These are phyloP conservation scores for Alexandromys fortis DNA, from an alignment of 2,113 vertebrate species.

Conservation along the genomic window DNA sequence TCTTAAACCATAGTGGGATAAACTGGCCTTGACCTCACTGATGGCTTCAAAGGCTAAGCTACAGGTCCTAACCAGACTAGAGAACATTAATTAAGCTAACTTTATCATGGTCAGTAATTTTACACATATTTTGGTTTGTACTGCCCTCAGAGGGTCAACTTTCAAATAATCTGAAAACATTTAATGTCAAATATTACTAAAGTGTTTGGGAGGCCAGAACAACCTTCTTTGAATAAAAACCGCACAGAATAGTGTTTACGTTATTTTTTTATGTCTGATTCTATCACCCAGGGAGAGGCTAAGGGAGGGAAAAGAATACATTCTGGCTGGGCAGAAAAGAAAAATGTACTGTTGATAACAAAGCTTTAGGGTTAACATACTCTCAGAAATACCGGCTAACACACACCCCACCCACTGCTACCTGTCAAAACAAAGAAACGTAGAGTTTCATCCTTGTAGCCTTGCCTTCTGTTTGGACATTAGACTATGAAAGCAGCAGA, in stretches of 20 bases:
- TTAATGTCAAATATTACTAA: constrained; percentile 8
- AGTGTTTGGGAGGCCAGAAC: not conserved
- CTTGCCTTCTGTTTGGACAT: constrained; percentile 47
- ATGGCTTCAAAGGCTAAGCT: not conserved
- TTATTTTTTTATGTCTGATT: constrained; percentile 38
- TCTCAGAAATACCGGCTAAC: too few species aligned
- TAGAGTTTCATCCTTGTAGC: constrained; percentile 14
- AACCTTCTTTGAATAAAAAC: not conserved
- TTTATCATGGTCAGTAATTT: constrained; percentile 27
- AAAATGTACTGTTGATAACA: not conserved
- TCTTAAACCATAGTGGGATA: not conserved
- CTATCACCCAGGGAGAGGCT: not conserved
- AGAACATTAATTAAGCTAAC: not conserved
- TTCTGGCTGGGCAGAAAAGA: not conserved
- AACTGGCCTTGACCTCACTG: not conserved
- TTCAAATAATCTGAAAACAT: constrained; percentile 26
- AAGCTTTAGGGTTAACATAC: not conserved
- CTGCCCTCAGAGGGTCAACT: constrained; percentile 1
- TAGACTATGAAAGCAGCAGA: constrained; percentile 59
- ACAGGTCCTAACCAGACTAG: not conserved
- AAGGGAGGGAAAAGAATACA: not conserved
- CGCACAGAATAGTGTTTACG: not conserved
- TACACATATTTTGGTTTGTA: constrained; percentile 34
- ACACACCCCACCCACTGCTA: not conserved
- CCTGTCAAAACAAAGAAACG: constrained; percentile 47